phyloP scores from a whole-genome alignment of 2,113 vertebrate genomes.

The Carollia perspicillata region DNA sequence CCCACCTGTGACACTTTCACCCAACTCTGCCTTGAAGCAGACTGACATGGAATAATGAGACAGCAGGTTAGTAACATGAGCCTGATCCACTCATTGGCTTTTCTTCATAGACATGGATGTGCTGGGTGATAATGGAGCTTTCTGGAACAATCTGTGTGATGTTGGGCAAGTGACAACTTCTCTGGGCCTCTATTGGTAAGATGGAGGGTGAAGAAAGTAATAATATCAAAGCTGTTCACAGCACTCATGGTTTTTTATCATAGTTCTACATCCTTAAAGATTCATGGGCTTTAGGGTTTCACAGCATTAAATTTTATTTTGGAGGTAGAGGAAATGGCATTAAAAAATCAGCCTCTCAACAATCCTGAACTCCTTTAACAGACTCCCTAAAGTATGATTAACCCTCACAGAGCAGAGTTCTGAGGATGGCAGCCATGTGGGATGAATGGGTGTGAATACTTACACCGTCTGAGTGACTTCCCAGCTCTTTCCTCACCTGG shows the following conservation, averaged over 20 bases:
- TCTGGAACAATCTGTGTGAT: background rate
- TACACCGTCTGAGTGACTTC: background rate
- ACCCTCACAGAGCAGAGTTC: background rate
- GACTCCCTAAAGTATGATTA: background rate
- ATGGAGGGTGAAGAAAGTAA: background rate
- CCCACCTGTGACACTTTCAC: no score
- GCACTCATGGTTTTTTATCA: background rate
- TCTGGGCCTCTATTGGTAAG: background rate
- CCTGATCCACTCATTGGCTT: background rate
- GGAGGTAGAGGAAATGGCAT: background rate
- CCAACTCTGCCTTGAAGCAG: background rate
- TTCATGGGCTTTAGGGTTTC: background rate
- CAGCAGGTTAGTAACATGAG: background rate
- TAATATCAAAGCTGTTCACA: background rate
- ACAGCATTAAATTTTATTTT: background rate
- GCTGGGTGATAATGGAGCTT: background rate
- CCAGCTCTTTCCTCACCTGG: background rate
- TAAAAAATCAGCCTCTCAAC: background rate
- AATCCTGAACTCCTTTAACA: background rate
- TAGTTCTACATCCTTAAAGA: background rate
- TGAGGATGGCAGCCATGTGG: background rate
- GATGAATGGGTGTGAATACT: background rate
- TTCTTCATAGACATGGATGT: background rate
- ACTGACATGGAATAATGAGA: background rate
- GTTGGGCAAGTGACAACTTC: background rate